These are phyloP conservation scores for Callimorpha dominula DNA, from an alignment of 2,888 invertebrate species.

Conservation along the genomic window DNA sequence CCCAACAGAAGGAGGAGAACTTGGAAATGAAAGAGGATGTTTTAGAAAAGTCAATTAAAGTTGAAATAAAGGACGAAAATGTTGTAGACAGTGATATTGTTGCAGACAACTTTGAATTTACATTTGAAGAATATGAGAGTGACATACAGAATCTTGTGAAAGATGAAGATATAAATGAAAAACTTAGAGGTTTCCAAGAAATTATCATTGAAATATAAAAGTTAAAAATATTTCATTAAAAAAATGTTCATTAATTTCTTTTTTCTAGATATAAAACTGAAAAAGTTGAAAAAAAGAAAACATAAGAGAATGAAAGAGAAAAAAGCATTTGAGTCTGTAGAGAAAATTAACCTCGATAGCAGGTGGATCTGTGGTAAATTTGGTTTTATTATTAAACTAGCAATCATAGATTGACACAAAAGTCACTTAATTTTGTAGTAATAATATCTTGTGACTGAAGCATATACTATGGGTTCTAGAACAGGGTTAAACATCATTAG, in stretches of 20 bases:
- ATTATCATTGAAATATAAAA: not conserved
- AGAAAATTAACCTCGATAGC: constrained; percentile 19
- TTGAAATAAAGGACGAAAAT: constrained; percentile 41
- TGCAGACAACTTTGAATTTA: constrained; percentile 17
- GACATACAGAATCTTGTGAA: constrained; percentile 19
- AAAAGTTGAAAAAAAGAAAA: constrained; percentile 22
- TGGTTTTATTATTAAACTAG: not conserved
- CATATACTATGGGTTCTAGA: no score
- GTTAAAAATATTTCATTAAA: not conserved
- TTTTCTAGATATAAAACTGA: constrained; percentile 37
- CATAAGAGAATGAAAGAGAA: constrained; percentile 3
- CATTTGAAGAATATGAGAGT: constrained; percentile 27
- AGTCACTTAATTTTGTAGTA: not conserved
- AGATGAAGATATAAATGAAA: constrained; percentile 14
- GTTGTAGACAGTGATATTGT: constrained; percentile 17
- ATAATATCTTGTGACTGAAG: not conserved
- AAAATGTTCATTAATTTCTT: not conserved
- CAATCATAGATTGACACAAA: not conserved
- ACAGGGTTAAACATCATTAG: no score
- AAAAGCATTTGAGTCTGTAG: constrained; percentile 14
- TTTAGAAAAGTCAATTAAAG: constrained; percentile 24
- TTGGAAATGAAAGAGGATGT: not conserved
- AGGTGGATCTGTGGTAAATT: constrained; percentile 41
- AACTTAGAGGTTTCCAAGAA: not conserved
- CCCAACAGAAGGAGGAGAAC: not conserved